Conservation (phyloP, 2,113 vertebrate species). For the Rostratula benghalensis region DNA sequence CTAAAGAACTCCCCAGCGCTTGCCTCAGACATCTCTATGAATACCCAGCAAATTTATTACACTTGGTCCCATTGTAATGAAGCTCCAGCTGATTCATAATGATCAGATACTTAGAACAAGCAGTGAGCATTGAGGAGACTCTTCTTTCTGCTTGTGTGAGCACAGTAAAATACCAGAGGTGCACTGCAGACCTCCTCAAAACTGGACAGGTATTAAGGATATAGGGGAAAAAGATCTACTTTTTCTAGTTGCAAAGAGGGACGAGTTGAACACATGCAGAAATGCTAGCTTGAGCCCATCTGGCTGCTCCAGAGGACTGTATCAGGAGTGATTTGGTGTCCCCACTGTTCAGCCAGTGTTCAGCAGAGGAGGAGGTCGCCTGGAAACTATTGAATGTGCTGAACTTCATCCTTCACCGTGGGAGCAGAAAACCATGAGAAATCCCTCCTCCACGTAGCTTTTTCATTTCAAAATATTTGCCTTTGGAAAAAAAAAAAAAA, state of each 20-base stretch:
- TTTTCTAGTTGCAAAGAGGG: neutral
- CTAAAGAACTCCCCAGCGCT: neutral
- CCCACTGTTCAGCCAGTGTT: neutral
- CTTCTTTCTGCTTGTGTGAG: neutral
- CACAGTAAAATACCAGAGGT: neutral
- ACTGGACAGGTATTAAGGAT: neutral
- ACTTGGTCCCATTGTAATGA: neutral
- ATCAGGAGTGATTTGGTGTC: neutral
- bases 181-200: neutral
- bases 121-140: neutral
- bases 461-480: neutral
- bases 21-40: neutral
- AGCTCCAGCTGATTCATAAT: neutral
- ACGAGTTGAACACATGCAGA: neutral
- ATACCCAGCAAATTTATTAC: neutral
- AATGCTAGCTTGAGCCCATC: neutral
- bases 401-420: neutral
- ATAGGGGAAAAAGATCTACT: neutral
- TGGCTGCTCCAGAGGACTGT: rapidly evolving
- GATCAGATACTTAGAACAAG: neutral
- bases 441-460: neutral
- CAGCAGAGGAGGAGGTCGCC: neutral
- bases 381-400: neutral
- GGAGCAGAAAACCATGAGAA: neutral
- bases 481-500: neutral